A percentile compares a stretch with the other conserved stretches of the same genome.
phyloP scores from a whole-genome alignment of 2,888 invertebrate genomes.

The Heliconius aoede region DNA sequence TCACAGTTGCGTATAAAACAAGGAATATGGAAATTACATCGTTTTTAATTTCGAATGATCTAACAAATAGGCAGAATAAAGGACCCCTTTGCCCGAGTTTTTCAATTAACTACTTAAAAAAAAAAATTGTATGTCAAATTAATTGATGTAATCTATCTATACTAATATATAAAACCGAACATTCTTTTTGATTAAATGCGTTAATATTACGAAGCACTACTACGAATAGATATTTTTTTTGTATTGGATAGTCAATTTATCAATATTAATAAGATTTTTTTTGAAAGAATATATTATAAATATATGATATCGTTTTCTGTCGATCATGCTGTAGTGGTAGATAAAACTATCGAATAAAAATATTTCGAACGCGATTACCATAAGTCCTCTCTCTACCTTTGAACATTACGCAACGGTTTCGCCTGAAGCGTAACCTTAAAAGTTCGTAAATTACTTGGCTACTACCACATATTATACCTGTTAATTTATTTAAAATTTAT shows the following conservation, averaged over 20 bases:
- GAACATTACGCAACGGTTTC: not conserved
- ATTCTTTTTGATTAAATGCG: too few species aligned
- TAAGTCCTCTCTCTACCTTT: not conserved
- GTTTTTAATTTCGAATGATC: conserved; percentile 7
- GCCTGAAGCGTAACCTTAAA: not conserved
- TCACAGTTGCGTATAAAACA: conserved; percentile 11
- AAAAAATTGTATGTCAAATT: not conserved
- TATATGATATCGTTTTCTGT: not conserved
- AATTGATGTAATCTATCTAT: too few species aligned
- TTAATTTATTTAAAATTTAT: not conserved
- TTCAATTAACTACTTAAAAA: not conserved
- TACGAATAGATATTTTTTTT: too few species aligned
- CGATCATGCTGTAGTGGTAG: not conserved
- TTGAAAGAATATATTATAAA: too few species aligned
- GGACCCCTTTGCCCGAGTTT: not conserved
- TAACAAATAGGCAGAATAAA: not conserved
- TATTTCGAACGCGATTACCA: not conserved
- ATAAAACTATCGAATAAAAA: not conserved
- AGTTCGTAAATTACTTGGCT: not conserved
- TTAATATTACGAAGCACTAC: too few species aligned
- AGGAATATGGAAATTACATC: not conserved
- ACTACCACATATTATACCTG: not conserved
- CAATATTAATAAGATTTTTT: too few species aligned
- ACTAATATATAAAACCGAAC: too few species aligned
- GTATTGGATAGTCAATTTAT: too few species aligned